A percentile compares a stretch with the other conserved stretches of the same genome.
These are phyloP conservation scores for Lethrus apterus DNA, from an alignment of 1,140 invertebrate species.

Conservation along the genomic window DNA sequence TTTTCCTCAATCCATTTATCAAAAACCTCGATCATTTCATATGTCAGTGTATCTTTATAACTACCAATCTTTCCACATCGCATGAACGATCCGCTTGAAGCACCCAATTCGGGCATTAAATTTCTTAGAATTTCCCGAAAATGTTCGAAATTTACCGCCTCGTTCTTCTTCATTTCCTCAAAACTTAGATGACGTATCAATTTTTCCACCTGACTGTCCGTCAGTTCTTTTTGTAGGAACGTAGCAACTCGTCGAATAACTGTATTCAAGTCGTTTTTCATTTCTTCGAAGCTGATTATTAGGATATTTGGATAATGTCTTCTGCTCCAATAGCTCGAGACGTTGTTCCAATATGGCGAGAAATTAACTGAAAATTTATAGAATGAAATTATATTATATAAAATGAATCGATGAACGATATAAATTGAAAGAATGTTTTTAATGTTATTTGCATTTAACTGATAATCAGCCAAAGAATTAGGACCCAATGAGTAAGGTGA, in stretches of 20 bases:
- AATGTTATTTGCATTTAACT: too few species aligned
- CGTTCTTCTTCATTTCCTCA: slow-evolving; percentile 71
- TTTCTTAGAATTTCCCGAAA: too few species aligned
- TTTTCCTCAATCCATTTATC: slow-evolving; percentile 63
- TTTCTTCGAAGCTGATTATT: slow-evolving; percentile 80
- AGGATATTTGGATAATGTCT: slow-evolving; percentile 67
- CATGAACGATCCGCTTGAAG: slow-evolving; percentile 53
- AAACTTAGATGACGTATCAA: slow-evolving; percentile 72
- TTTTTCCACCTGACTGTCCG: slow-evolving; percentile 53
- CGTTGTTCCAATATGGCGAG: slow-evolving; percentile 49
- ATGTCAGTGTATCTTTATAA: slow-evolving; percentile 74
- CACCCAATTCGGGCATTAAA: too few species aligned
- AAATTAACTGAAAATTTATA: too few species aligned
- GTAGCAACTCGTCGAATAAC: slow-evolving; percentile 60
- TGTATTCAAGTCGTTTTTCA: slow-evolving; percentile 62
- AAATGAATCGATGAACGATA: too few species aligned
- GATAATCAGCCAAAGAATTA: too few species aligned
- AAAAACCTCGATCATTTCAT: slow-evolving; percentile 59
- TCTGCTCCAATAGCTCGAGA: slow-evolving; percentile 64
- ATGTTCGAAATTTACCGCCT: slow-evolving; percentile 56
- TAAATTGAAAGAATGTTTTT: too few species aligned
- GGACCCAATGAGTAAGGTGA: too few species aligned
- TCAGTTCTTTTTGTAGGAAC: slow-evolving; percentile 63
- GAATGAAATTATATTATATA: too few species aligned
- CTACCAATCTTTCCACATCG: slow-evolving; percentile 76